A percentile compares a stretch with the other conserved stretches of the same genome.
phyloP scores from a whole-genome alignment of 1,140 invertebrate genomes.

The Temnothorax nylanderi region DNA sequence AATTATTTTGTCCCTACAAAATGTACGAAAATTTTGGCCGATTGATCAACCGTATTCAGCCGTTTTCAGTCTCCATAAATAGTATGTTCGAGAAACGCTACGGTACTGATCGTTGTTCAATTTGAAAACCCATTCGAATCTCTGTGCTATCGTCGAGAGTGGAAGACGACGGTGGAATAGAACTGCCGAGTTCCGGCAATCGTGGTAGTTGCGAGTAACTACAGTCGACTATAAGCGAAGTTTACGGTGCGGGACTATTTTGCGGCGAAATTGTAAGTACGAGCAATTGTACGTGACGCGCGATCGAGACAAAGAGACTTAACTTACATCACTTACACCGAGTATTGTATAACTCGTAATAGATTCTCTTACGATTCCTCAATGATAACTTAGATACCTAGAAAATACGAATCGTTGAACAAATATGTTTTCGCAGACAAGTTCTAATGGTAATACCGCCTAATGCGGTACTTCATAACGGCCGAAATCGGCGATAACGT shows the following conservation, averaged over 20 bases:
- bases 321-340: background rate
- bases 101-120: conserved; percentile 19
- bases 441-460: background rate
- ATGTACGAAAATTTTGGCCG: conserved; percentile 43
- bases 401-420: background rate
- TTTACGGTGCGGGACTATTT: conserved; percentile 4
- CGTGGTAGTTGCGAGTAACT: conserved; percentile 11
- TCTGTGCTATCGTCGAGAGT: conserved; percentile 11
- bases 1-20: conserved; percentile 38
- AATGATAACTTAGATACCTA: background rate
- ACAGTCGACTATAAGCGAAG: conserved; percentile 3
- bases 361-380: background rate
- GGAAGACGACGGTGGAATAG: conserved; percentile 23
- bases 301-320: background rate
- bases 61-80: background rate
- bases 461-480: background rate
- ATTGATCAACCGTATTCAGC: background rate
- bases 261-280: background rate
- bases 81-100: background rate
- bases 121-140: conserved; percentile 52
- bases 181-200: background rate
- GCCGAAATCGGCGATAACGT: conserved; percentile 12
- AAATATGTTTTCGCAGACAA: background rate
- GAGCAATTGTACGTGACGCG: conserved; percentile 11
- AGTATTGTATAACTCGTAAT: background rate